Evolutionary conservation across 2,113 vertebrate genomes (phyloP), one percentile per base, ranked within the genome.

Genomic region (Caranx ignobilis): DNA sequence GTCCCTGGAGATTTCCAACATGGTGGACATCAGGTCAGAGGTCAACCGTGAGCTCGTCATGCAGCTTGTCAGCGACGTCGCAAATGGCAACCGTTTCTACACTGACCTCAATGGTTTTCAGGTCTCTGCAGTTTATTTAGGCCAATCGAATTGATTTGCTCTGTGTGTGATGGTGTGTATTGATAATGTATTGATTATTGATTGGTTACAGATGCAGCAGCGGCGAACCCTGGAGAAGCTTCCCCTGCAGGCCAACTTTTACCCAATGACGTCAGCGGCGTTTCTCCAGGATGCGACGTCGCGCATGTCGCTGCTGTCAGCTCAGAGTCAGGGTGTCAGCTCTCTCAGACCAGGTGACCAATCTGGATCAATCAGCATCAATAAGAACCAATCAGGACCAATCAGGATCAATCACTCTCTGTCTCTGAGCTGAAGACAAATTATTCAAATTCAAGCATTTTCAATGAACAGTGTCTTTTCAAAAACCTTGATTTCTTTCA

Each of bases 81-180:
- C 96, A 84, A 98, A 84, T 64, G 91, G 94, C 76, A 95, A 97
- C 69, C 95, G 87, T 87, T 99, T 98, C 94, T 97, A 94, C 89
- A 94, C 92, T 31, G 97, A 99, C 88, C 96, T 99, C 84, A 99
- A 99, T 82, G 96, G 97, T 65, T 99, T 96, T 89, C 97, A 99
- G 97, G 97, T 98, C 56, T 32, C 6, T 2, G 1, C 16, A 5
- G 34, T 13, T 12, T 67, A 12, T 6, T n/a, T 6, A 15, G 5
- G 7, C 45, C 59, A 50, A 18, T 66, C 34, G 21, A 32, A 31
- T 31, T 13, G 3, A 19, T 52, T 34, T 7, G 12, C 41, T 35
- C 47, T 57, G 48, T 21, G 31, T 8, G 2, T 9, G 32, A 18
- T 1, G 2, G 5, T 35, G 43, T 3, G 26, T 7, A 69, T 26